Evolutionary conservation across 2,797 vertebrate species (phyloP).

Genomic region (Mus spretus): DNA sequence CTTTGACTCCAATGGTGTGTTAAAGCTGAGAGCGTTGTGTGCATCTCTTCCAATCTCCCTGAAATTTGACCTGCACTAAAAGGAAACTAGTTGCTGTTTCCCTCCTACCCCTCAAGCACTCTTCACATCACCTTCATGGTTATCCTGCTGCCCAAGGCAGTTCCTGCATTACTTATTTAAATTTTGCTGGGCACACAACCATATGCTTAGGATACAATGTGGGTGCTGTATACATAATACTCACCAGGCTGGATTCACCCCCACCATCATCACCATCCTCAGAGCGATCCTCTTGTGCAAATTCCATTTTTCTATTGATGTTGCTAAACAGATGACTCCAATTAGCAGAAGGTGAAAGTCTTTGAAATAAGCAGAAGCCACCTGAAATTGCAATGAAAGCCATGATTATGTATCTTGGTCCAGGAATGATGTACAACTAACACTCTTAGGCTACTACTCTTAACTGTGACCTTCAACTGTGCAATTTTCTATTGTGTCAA

Average conservation of each 20-base stretch:
- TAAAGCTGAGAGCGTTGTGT: conserved; percentile 9
- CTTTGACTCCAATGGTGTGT: conserved; percentile 21
- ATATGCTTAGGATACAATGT: conserved; percentile 47
- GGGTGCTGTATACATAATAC: conserved; percentile 63
- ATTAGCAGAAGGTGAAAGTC: conserved; percentile 95
- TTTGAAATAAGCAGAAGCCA: conserved; percentile 95
- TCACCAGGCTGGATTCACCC: conserved; percentile 95
- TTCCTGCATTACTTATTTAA: conserved; percentile 36
- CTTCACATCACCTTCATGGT: conserved; percentile 68
- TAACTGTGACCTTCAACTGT: conserved; percentile 64
- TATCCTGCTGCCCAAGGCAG: conserved; percentile 45
- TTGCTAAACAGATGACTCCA: conserved; percentile 95
- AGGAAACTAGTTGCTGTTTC: conserved; percentile 53
- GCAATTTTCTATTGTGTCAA: conserved; percentile 18
- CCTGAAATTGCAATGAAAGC: conserved; percentile 88
- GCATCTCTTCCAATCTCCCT: conserved; percentile 24
- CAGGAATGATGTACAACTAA: background rate
- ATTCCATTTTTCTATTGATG: conserved; percentile 97
- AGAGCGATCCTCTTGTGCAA: conserved; percentile 96
- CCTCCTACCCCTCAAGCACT: background rate
- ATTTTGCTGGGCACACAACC: conserved; percentile 62
- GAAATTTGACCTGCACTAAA: conserved; percentile 66
- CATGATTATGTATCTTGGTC: background rate
- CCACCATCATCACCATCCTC: conserved; percentile 93
- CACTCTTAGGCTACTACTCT: background rate